Base-by-base conservation (phyloP, 2,797 vertebrate genomes). In the Falco peregrinus region DNA sequence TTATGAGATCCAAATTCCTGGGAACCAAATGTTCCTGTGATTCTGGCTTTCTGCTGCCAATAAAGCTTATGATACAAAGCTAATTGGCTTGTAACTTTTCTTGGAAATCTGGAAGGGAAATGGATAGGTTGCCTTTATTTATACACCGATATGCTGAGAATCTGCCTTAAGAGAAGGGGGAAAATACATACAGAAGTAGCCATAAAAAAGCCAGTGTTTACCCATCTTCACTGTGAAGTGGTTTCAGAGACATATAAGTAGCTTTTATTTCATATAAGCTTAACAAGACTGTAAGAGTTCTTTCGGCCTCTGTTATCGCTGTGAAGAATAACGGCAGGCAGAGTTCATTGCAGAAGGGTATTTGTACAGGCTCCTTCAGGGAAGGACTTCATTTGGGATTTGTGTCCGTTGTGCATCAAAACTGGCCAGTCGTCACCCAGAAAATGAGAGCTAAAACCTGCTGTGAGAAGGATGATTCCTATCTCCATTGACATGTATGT, bases 1-100 rank as follows among this genome's bases (percentile, higher is more conserved):
- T 97, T 95, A 84, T 0, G 22, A 96, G 96, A 97, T 97, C 98
- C 97, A 98, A 97, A 97, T 97, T 97, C 97, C 97, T 97, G 97
- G 96, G 98, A 98, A 98, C 97, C 97, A 97, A 98, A 98, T 98
- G 97, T 98, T 98, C 97, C 97, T 97, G 96, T 96, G 97, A 97
- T 97, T 97, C 97, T 95, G 93, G 90, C 96, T 97, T 97, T 97
- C 95, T 97, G 89, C 96, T 98, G 98, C 97, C 98, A 98, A 95
- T 96, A 97, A 97, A 98, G 97, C 97, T 97, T 86, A 96, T 96
- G 97, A 98, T 97, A 97, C 96, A 97, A 97, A 97, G 96, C 96
- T 97, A 97, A 98, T 97, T 98, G 97, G 97, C 96, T 97, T 96
- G 95, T 96, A 97, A 98, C 97, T 98, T 97, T 97, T 84, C 97